Base-by-base conservation (phyloP, 2,888 invertebrate species). In the Diaprepes abbreviatus region DNA sequence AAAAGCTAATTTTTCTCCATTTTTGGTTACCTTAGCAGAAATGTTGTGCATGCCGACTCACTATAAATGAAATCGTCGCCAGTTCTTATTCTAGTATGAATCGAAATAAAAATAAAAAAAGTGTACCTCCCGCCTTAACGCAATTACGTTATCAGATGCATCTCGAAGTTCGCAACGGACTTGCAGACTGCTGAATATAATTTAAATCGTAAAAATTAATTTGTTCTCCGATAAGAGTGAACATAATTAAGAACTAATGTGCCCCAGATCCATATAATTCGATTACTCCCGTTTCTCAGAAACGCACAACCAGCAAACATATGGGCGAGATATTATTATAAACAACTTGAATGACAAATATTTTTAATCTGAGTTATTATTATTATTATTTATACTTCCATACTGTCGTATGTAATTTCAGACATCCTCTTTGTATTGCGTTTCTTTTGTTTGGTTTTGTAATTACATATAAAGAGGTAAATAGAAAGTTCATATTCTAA, bases 221-320 rank as follows among this genome's bases (percentile, higher is more conserved):
- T 54, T 52, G 54, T 57, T 58, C 50, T 69, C 33, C 66, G 67
- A 69, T 70, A 64, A 74, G 63, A 54, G 67, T 72, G 71, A 72
- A 69, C 70, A 68, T 74, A 72, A 73, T 74, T 74, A 71, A 70
- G 69, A 67, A 67, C 66, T 71, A 72, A 75, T 74, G 74, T 62
- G 76, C 68, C 75, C 75, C 74, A 75, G 73, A 75, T 76, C 63
- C 66, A 70, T 43, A 50, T 50, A 74, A 74, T 75, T 74, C 71
- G 74, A 74, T 74, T 74, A 74, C 63, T 70, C 70, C 66, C 73
- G 35, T 19, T 75, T 76, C 74, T 70, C 9, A 66, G 76, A 76
- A 76, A 17, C 66, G 73, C 71, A 69, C 70, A 70, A 70, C 73
- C 36, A 68, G 74, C 74, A 76, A 68, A 70, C 74, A 74, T 70